Evolutionary conservation across 2,113 vertebrate species (phyloP).

Genomic region (Leptodactylus fuscus): DNA sequence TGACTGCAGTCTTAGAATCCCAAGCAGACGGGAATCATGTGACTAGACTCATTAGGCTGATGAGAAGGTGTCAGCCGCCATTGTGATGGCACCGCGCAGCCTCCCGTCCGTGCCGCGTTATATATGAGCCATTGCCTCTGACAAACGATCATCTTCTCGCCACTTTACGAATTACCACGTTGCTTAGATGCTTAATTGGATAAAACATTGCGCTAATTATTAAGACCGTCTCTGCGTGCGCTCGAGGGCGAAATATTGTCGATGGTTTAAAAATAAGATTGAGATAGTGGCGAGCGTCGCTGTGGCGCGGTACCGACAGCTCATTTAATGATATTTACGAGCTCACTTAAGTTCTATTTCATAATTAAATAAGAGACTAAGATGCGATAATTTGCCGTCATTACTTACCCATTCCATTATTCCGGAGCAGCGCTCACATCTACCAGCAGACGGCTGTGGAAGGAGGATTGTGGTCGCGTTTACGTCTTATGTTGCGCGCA

Average conservation of each 20-base stretch:
- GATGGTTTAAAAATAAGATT: constrained; percentile 13
- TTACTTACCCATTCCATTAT: constrained; percentile 46
- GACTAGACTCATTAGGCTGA: no score
- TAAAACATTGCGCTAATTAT: constrained; percentile 47
- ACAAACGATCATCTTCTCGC: constrained; percentile 15
- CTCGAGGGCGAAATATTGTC: constrained; percentile 13
- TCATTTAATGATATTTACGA: constrained; percentile 52
- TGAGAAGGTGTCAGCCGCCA: background rate
- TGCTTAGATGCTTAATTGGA: constrained; percentile 6
- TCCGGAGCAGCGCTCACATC: constrained; percentile 23
- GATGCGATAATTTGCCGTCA: constrained; percentile 49
- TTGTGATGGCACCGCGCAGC: background rate
- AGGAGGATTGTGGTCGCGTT: constrained; percentile 15
- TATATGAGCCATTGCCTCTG: constrained; percentile 3
- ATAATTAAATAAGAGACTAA: constrained; percentile 50
- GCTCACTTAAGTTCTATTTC: constrained; percentile 34
- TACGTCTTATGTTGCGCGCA: background rate
- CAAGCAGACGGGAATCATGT: background rate
- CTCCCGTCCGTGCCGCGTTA: background rate
- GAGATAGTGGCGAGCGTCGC: background rate
- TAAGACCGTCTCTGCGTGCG: background rate
- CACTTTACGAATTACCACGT: background rate
- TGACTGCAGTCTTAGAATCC: no score
- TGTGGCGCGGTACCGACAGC: constrained; percentile 21
- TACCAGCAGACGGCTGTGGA: constrained; percentile 11